Evolutionary conservation across 1,140 invertebrate genomes (phyloP).

Genomic region (Caenorhabditis brenneri): DNA sequence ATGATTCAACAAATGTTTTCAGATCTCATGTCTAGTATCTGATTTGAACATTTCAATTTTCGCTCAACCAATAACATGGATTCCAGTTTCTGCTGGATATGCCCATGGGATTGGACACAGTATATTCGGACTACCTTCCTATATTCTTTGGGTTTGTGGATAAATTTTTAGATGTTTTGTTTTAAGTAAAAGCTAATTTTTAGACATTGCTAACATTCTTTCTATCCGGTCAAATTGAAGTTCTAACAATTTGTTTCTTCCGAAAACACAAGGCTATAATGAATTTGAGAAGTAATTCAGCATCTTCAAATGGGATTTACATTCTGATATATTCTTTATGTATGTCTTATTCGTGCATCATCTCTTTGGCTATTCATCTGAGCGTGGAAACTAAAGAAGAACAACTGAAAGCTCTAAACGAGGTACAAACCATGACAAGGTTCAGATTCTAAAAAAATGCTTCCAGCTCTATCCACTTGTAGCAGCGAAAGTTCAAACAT

Average conservation of each 20-base stretch:
- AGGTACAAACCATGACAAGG: no score
- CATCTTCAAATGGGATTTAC: neutral
- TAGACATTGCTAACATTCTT: neutral
- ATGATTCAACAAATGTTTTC: no score
- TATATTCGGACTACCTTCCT: neutral
- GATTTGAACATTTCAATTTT: neutral
- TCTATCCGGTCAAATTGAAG: neutral
- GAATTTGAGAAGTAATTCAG: neutral
- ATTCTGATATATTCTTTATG: no score
- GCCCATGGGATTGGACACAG: neutral
- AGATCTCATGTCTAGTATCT: neutral
- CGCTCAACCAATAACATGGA: neutral
- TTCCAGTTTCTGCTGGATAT: conserved; percentile 16
- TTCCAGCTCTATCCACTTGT: no score
- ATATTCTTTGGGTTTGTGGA: neutral
- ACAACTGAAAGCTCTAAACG: no score
- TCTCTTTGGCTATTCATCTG: no score
- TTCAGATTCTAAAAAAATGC: no score
- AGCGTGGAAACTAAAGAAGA: no score
- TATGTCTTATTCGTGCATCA: neutral
- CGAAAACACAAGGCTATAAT: neutral
- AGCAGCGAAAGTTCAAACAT: no score
- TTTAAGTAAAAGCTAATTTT: no score
- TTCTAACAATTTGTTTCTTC: neutral
- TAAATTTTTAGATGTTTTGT: no score